These are phyloP conservation scores for Trachelus tabidus DNA, from an alignment of 2,888 invertebrate genomes.

Conservation along the genomic window DNA sequence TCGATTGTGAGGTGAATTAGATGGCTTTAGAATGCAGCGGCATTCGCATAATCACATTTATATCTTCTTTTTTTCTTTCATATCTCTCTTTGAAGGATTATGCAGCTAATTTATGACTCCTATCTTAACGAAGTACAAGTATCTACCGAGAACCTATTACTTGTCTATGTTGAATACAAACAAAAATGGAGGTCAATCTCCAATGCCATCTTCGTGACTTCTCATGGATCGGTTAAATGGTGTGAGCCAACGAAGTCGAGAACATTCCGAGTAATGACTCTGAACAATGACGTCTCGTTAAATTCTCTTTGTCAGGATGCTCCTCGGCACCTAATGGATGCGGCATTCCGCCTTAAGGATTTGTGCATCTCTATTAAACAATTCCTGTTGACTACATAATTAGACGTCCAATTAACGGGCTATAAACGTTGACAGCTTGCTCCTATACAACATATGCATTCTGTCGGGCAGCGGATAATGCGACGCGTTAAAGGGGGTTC, in stretches of 20 bases:
- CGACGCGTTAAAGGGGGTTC: background rate
- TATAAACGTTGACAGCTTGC: background rate
- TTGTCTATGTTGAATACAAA: background rate
- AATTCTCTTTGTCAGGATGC: background rate
- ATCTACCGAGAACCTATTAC: background rate
- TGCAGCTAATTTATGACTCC: background rate
- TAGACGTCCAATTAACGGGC: background rate
- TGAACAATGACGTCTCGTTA: background rate
- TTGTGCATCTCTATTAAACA: conserved; percentile 3
- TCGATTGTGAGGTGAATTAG: conserved; percentile 32
- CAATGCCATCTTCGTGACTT: background rate
- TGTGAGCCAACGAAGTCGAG: background rate
- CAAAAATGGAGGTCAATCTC: background rate
- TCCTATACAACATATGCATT: background rate
- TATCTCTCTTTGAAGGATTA: background rate
- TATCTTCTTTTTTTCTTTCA: background rate
- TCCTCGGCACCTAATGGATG: background rate
- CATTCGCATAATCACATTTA: conserved; percentile 22
- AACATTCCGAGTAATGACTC: background rate
- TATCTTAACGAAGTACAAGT: background rate
- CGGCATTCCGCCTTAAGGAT: background rate
- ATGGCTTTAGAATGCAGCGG: conserved; percentile 45
- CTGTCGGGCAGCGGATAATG: background rate
- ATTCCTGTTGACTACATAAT: background rate
- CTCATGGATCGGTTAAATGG: background rate